Base-by-base conservation (phyloP, 1,140 invertebrate species). In the Drosophila repleta region DNA sequence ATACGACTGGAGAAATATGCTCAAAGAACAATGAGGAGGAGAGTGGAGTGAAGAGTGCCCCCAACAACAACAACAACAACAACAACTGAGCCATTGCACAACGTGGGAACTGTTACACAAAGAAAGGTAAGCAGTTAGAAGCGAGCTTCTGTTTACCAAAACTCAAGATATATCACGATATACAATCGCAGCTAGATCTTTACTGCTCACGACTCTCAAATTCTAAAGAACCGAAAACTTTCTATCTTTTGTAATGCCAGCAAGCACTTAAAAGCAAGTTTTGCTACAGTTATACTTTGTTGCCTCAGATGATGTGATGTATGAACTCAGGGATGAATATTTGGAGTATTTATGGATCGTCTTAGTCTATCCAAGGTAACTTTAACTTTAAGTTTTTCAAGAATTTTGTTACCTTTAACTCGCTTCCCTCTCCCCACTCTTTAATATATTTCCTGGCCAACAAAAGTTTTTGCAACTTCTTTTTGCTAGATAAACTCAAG, bases 101-200 rank as follows among this genome's bases (percentile, higher is more conserved):
- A 56, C 51, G 62, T 65, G 62, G 39, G 62, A 62, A 32, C 15
- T 39, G 43, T 13, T 18, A 63, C 35, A 63, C 21, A 41, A 29
- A 51, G 2, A 13, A 5, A 3, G 7, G 29, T n/a, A 26, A 39
- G 39, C 53, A 64, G 48, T 55, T 64, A 45, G 45, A 52, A 43
- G 39, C 39, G 39, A 21, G 5, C 20, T 48, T n/a, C 20, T 24
- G 46, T n/a, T 48, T 13, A 48, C 20, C 46, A 7, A 43, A 48
- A 15, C 21, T 52, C n/a, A 24, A 37, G 45, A 37, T 39, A 37
- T 39, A 51, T 51, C 60, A 62, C 60, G 60, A 62, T 49, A 11
- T 51, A 29, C 58, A 61, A 49, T 49, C 45, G 21, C 13, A 11
- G 21, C 17, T 8, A 11, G 45, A 61, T 61, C 45, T 49, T 49